These are phyloP conservation scores for Cheilinus undulatus DNA, from an alignment of 2,113 vertebrate species.

Conservation along the genomic window DNA sequence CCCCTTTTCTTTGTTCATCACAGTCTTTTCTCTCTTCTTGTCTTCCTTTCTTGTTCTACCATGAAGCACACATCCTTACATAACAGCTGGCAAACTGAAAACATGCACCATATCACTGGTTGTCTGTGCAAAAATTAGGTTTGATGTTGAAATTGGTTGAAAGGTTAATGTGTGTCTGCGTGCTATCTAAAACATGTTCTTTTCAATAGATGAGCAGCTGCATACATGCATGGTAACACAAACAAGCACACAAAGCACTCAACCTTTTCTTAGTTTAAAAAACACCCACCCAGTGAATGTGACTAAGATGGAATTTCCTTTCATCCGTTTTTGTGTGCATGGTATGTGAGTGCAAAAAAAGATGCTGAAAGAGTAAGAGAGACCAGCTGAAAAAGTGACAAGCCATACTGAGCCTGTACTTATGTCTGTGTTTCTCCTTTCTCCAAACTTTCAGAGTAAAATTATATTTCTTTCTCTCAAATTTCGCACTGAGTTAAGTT, in stretches of 20 bases:
- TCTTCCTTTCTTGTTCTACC: not conserved
- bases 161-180: slow-evolving; percentile 4
- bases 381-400: slow-evolving; percentile 17
- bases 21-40: not conserved
- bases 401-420: slow-evolving; percentile 13
- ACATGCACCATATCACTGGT: slow-evolving; percentile 6
- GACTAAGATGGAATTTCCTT: slow-evolving; percentile 66
- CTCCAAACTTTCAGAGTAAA: too few relatives aligned
- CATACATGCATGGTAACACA: slow-evolving; percentile 6
- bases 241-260: not conserved
- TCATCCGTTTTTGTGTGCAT: slow-evolving; percentile 46
- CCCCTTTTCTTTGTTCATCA: slow-evolving; percentile 6
- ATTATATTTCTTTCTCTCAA: not conserved
- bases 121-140: slow-evolving; percentile 13
- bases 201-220: slow-evolving; percentile 29
- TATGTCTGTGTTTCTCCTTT: slow-evolving; percentile 3
- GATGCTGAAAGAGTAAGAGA: slow-evolving; percentile 43
- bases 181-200: slow-evolving; percentile 15
- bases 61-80: slow-evolving; percentile 20
- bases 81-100: slow-evolving; percentile 34
- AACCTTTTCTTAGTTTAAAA: slow-evolving; percentile 31
- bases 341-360: slow-evolving; percentile 35
- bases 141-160: slow-evolving; percentile 22
- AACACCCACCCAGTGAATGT: slow-evolving; percentile 53
- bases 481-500: not conserved